Percentiles rank a stretch among this genome's conserved stretches.
These are phyloP conservation scores for Diarsia dahlii DNA, from an alignment of 2,888 invertebrate genomes.

Conservation along the genomic window DNA sequence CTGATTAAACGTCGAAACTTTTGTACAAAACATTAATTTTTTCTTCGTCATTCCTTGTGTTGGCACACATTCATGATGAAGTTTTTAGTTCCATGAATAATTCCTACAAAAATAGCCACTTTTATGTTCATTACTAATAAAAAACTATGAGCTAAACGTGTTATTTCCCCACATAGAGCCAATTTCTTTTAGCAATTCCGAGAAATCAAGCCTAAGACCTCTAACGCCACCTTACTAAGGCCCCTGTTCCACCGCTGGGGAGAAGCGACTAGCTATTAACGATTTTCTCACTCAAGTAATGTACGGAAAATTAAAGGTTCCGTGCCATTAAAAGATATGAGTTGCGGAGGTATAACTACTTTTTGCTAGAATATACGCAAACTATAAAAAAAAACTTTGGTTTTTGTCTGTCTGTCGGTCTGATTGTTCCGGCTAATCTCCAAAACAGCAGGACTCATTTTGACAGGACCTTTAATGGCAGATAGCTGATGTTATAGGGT, in stretches of 20 bases:
- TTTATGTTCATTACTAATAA: conserved; percentile 18
- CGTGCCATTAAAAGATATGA: not conserved
- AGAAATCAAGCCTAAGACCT: conserved; percentile 2
- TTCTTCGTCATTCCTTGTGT: not conserved
- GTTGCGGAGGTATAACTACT: not conserved
- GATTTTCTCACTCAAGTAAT: not conserved
- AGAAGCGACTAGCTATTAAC: not conserved
- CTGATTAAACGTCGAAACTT: not conserved
- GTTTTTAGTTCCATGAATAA: conserved; percentile 9
- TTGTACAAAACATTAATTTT: not conserved
- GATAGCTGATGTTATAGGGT: too few species aligned
- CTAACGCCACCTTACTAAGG: not conserved
- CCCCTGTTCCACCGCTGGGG: not conserved
- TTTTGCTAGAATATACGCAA: too few species aligned
- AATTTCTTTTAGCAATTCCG: not conserved
- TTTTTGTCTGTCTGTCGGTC: too few species aligned
- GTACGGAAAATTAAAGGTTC: not conserved
- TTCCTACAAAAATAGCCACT: not conserved
- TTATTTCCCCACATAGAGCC: conserved; percentile 20
- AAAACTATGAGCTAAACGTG: conserved; percentile 4
- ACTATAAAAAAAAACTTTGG: too few species aligned
- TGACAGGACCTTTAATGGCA: too few species aligned
- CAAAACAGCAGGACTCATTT: too few species aligned
- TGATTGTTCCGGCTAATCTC: too few species aligned
- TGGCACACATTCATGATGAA: not conserved